Base-by-base conservation (phyloP, 2,888 invertebrate species). In the Formica aserva region DNA sequence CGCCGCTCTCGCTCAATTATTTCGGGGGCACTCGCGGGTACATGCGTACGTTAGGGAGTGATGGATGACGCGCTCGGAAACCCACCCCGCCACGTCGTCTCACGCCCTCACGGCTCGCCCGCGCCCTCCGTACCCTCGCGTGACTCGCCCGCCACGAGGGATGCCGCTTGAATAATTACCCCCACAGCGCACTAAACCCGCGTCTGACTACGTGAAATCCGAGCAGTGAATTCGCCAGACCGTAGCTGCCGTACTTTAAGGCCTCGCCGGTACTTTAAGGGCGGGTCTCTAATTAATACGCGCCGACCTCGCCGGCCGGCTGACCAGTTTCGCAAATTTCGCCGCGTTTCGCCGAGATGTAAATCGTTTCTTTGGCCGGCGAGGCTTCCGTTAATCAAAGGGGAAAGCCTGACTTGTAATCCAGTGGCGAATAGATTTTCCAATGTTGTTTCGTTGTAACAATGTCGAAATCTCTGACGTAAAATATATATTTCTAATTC, bases 81-180 rank as follows among this genome's bases (percentile, higher is more conserved):
- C 88, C 88, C 86, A 52, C 83, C 86, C 76, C 80, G 66, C 80
- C 15, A 15, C 78, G n/a, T 8, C 78, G 75, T 80, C 71, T 69
- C 71, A 60, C 66, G 72, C 85, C 60, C 78, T 32, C 88, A 86
- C 67, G 32, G 55, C 32, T 69, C 81, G 62, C 77, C 38, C 77
- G 52, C 78, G 67, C 63, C 76, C 77, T 74, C 55, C 86, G 89
- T 90, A 90, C 90, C 90, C 92, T 91, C 81, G 92, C 92, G 92
- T 91, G 91, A 92, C 92, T 92, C 91, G 88, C 90, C 83, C 86
- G 92, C 91, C 92, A 90, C 90, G 91, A 92, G 92, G 93, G 93
- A 93, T 92, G 93, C 93, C 92, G 92, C 92, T 94, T 94, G 94
- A 94, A 94, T 94, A 94, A 94, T 94, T 94, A 94, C 92, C 93